Percentiles rank a stretch among this genome's conserved stretches.
phyloP scores from a whole-genome alignment of 2,113 vertebrate species.

The Grus americana region DNA sequence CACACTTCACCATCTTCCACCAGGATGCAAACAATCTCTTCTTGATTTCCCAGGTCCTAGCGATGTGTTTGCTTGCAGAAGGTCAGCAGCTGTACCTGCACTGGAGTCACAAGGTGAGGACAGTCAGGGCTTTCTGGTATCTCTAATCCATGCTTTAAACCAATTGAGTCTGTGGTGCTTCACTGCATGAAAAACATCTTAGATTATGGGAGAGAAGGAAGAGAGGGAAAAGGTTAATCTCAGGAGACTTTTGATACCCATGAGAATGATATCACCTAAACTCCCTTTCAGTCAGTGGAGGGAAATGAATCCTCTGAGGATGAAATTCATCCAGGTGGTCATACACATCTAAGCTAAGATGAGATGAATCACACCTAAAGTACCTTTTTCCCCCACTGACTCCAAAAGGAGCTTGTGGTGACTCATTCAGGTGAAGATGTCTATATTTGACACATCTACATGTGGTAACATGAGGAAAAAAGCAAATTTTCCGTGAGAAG shows the following conservation, averaged over 20 bases:
- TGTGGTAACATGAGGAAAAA: background rate
- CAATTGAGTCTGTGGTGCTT: background rate
- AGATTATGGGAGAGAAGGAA: background rate
- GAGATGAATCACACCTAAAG: background rate
- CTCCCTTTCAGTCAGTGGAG: background rate
- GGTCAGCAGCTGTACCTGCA: slow-evolving; percentile 86
- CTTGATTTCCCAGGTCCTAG: slow-evolving; percentile 81
- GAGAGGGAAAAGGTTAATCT: background rate
- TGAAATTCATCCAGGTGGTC: background rate
- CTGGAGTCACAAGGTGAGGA: slow-evolving; percentile 89
- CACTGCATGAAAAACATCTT: background rate
- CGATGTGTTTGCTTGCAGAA: slow-evolving; percentile 85
- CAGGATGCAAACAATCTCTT: background rate
- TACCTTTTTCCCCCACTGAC: background rate
- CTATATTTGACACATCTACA: background rate
- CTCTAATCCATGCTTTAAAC: background rate
- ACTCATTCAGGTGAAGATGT: slow-evolving; percentile 7
- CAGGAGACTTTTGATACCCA: background rate
- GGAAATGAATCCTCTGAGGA: background rate
- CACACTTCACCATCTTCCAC: background rate
- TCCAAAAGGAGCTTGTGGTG: background rate
- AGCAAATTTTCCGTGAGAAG: background rate
- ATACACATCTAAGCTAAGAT: background rate
- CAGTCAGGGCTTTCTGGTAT: background rate
- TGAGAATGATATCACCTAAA: background rate